Percentiles rank a stretch among this genome's conserved stretches.
These are phyloP conservation scores for Orgyia antiqua DNA, from an alignment of 2,888 invertebrate species.

Conservation along the genomic window DNA sequence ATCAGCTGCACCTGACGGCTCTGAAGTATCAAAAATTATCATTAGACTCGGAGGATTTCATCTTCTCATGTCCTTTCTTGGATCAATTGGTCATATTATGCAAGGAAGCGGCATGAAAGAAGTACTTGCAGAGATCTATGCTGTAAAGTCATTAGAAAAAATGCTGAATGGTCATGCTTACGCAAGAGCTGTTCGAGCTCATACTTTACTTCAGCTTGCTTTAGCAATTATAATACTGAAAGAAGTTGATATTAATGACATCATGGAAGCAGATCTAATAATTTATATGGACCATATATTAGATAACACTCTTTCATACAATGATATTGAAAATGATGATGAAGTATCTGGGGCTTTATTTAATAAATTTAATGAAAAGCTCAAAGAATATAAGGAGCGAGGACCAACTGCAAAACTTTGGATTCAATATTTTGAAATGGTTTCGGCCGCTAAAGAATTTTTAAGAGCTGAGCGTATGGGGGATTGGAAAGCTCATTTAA, in stretches of 20 bases:
- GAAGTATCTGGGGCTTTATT: no score
- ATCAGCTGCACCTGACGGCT: slow-evolving; percentile 18
- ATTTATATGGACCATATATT: slow-evolving; percentile 3
- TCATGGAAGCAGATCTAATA: slow-evolving; percentile 8
- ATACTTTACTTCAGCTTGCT: slow-evolving; percentile 32
- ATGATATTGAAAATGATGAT: no score
- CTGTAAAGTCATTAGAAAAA: slow-evolving; percentile 25
- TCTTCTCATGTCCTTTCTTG: slow-evolving; percentile 32
- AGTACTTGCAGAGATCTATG: slow-evolving; percentile 23
- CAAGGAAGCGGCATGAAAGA: slow-evolving; percentile 33
- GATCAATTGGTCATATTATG: slow-evolving; percentile 31
- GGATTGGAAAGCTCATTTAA: no score
- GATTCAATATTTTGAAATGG: no score
- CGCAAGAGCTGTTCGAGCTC: slow-evolving; percentile 31
- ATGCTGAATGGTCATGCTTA: slow-evolving; percentile 24
- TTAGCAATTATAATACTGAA: slow-evolving; percentile 32
- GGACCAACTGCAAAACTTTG: slow-evolving; percentile 40
- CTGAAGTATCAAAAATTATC: slow-evolving; percentile 14
- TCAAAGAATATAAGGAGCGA: no score
- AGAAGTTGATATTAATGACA: slow-evolving; percentile 27
- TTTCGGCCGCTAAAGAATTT: no score
- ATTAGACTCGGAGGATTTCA: slow-evolving; percentile 34
- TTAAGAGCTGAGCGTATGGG: no score
- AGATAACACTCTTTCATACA: background rate
- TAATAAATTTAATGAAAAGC: no score